Evolutionary conservation across 2,888 invertebrate genomes (phyloP).

Genomic region (Germaria angustata): DNA sequence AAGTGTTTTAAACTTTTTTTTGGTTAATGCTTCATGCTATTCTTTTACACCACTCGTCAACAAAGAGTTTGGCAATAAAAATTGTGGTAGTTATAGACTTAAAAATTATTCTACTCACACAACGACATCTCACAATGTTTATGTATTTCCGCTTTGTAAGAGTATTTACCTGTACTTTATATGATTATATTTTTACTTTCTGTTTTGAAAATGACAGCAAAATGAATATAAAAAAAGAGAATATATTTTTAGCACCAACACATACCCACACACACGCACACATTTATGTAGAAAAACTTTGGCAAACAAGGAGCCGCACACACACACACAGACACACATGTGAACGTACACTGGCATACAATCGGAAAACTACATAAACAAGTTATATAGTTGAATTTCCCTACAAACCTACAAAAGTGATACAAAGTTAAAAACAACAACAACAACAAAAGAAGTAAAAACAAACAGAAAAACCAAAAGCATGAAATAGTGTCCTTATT

Average conservation of each 20-base stretch:
- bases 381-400: slow-evolving; percentile 42
- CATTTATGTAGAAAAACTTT: not conserved
- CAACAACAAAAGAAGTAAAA: slow-evolving; percentile 6
- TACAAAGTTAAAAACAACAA: not conserved
- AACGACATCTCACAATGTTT: slow-evolving; percentile 7
- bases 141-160: slow-evolving; percentile 19
- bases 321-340: not conserved
- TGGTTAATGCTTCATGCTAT: not conserved
- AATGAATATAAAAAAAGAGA: not conserved
- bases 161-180: slow-evolving; percentile 29
- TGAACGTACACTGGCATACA: not conserved
- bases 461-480: not conserved
- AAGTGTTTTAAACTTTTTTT: not conserved
- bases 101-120: not conserved
- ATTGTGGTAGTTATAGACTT: not conserved
- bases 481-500: not conserved
- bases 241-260: not conserved
- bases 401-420: slow-evolving; percentile 34
- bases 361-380: slow-evolving; percentile 17
- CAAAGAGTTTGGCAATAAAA: not conserved
- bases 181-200: slow-evolving; percentile 5
- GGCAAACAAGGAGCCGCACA: too few species aligned
- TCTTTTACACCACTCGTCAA: not conserved
- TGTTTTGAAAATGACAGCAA: not conserved
- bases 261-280: not conserved